Conservation (phyloP, 2,888 invertebrate genomes). For the Gordius sp. region DNA sequence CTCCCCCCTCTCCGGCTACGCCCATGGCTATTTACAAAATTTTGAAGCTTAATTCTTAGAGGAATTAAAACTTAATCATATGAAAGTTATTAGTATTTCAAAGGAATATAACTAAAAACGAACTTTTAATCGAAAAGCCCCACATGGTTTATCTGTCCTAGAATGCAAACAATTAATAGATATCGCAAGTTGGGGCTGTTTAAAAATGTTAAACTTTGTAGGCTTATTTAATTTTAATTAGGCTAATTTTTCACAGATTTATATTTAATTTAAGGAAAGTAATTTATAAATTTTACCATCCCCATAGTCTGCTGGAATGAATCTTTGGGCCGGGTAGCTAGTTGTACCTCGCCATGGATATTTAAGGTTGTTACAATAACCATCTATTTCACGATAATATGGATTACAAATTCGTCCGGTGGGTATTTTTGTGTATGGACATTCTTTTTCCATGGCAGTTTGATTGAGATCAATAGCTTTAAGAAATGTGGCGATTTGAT, state of each 20-base stretch:
- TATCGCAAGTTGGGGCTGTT: too few relatives aligned
- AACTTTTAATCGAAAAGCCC: too few relatives aligned
- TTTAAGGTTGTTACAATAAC: conserved; percentile 1
- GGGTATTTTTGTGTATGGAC: neutral
- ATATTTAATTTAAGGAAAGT: neutral
- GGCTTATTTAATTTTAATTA: too few relatives aligned
- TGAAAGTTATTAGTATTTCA: too few relatives aligned
- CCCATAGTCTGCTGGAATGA: conserved; percentile 12
- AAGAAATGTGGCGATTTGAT: neutral
- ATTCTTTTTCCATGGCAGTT: neutral
- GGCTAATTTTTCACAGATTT: too few relatives aligned
- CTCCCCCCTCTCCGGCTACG: too few relatives aligned
- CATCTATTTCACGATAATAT: neutral
- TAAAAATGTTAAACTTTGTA: too few relatives aligned
- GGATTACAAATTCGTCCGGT: neutral
- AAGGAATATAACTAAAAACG: neutral
- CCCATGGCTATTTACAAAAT: too few relatives aligned
- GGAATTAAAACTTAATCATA: too few relatives aligned
- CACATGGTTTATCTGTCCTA: too few relatives aligned
- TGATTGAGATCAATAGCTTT: neutral
- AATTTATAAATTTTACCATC: conserved; percentile 1
- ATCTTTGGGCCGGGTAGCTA: neutral
- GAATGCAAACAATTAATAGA: too few relatives aligned
- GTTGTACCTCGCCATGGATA: neutral
- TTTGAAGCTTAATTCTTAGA: too few relatives aligned